A percentile compares a stretch with the other conserved stretches of the same genome.
Evolutionary conservation across 2,113 vertebrate species (phyloP).

Genomic region (Petrocephalus zakoni): DNA sequence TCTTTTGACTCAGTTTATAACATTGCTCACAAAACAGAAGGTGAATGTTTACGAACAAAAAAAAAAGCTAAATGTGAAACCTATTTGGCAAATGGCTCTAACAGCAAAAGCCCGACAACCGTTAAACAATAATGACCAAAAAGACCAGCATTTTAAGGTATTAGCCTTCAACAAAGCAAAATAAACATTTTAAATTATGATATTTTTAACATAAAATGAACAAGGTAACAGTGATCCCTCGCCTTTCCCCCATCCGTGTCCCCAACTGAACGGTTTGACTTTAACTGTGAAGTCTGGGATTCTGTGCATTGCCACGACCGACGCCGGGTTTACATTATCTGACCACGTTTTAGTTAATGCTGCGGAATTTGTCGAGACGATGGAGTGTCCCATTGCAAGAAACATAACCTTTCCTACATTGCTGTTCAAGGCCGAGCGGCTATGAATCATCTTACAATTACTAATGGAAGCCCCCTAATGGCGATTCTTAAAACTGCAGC

Average conservation of each 20-base stretch:
- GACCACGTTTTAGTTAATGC: neutral
- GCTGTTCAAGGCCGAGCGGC: neutral
- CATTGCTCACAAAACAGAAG: neutral
- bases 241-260: neutral
- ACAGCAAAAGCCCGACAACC: too few relatives aligned
- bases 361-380: neutral
- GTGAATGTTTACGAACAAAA: neutral
- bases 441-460: neutral
- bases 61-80: neutral
- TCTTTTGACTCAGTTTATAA: neutral
- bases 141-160: neutral
- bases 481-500: neutral
- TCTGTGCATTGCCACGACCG: neutral
- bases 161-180: neutral
- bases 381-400: neutral
- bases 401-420: neutral
- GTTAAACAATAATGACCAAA: neutral
- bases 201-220: neutral
- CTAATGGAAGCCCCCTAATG: neutral
- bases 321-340: neutral
- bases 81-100: neutral
- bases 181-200: neutral
- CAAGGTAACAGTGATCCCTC: neutral
- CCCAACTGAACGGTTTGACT: neutral
- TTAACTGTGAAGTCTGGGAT: neutral